These are phyloP conservation scores for Etheostoma spectabile DNA, from an alignment of 2,113 vertebrate species.

Conservation along the genomic window DNA sequence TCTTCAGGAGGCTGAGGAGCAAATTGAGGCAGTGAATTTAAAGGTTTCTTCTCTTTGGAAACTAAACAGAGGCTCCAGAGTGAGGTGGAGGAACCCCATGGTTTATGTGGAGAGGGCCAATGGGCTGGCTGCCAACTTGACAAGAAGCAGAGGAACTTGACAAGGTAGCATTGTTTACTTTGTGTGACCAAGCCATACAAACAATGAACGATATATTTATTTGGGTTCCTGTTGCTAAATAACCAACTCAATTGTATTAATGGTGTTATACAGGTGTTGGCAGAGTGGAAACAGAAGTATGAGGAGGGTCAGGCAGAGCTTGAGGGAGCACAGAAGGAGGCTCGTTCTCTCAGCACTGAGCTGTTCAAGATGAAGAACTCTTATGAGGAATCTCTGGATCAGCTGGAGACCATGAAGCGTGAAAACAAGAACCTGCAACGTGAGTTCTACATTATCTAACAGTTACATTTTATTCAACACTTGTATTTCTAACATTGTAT, in stretches of 20 bases:
- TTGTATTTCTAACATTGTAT: too few species aligned
- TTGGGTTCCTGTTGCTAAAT: too few species aligned
- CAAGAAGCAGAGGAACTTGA: conserved; percentile 69
- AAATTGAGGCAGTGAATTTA: conserved; percentile 71
- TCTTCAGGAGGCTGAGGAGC: conserved; percentile 71
- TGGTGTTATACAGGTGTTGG: conserved; percentile 51
- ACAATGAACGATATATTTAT: too few species aligned
- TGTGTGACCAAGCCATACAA: background rate
- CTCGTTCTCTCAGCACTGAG: conserved; percentile 86
- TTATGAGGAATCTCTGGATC: conserved; percentile 82
- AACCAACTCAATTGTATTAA: too few species aligned
- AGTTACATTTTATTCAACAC: too few species aligned
- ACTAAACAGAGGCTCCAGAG: too few species aligned
- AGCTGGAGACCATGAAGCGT: conserved; percentile 73
- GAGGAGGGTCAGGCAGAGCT: conserved; percentile 62
- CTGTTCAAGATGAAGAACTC: conserved; percentile 90
- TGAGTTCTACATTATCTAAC: too few species aligned
- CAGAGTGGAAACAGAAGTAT: conserved; percentile 70
- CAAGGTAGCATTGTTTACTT: conserved; percentile 51
- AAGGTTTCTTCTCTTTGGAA: conserved; percentile 47
- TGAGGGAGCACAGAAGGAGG: conserved; percentile 86
- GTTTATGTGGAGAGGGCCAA: background rate
- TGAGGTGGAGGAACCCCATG: too few species aligned
- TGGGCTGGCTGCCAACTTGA: conserved; percentile 37
- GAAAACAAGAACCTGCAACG: too few species aligned